These are phyloP conservation scores for Samia ricini DNA, from an alignment of 1,140 invertebrate species.

Conservation along the genomic window DNA sequence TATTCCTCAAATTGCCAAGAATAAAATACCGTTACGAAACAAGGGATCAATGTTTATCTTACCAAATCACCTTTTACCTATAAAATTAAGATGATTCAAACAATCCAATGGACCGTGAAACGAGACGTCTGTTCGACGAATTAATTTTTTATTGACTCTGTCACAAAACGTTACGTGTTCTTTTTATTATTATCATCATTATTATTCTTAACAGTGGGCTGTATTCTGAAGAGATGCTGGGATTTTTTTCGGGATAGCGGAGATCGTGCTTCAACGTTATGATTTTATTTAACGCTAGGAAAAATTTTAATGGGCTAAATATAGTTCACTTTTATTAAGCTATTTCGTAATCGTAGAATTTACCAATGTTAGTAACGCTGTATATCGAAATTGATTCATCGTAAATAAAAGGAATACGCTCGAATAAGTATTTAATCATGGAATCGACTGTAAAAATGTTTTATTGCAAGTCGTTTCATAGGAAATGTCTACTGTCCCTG, in stretches of 20 bases:
- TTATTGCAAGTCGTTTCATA: constrained; percentile 8
- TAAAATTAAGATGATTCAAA: constrained; percentile 16
- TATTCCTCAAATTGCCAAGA: neutral
- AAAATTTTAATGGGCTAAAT: too few species aligned
- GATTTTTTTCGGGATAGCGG: neutral
- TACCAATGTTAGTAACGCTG: too few species aligned
- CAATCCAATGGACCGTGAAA: constrained; percentile 11
- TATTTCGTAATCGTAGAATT: too few species aligned
- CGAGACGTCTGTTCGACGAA: constrained; percentile 11
- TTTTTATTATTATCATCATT: constrained; percentile 9
- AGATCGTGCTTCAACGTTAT: neutral
- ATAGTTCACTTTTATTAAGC: too few species aligned
- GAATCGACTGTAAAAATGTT: constrained; percentile 14
- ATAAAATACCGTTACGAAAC: neutral
- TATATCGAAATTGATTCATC: neutral
- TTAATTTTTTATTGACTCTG: constrained; percentile 21
- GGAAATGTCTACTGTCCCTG: neutral
- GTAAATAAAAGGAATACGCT: neutral
- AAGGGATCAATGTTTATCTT: neutral
- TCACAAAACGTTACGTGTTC: constrained; percentile 4
- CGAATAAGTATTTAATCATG: constrained; percentile 17
- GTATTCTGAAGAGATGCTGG: neutral
- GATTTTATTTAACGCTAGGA: too few species aligned
- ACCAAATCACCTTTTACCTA: constrained; percentile 5
- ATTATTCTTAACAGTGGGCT: neutral